phyloP scores from a whole-genome alignment of 2,113 vertebrate genomes.

The rat (Rattus norvegicus) region GRCr8 NC_086027.1:51536501-51537000 shows the following conservation, averaged over 20 bases:
- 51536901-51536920: accelerated
- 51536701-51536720: neutral
- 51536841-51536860: neutral
- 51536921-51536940: accelerated
- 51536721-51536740: accelerated
- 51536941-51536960: neutral
- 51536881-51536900: neutral
- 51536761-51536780: neutral
- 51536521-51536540: neutral
- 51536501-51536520: neutral
- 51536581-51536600: no score
- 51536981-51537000: no score
- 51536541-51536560: neutral
- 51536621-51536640: no score
- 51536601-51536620: neutral
- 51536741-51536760: neutral
- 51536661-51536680: neutral
- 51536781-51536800: neutral
- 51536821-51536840: neutral
- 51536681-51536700: neutral
- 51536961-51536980: neutral
- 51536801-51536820: neutral
- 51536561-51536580: neutral
- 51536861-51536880: no score
- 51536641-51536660: neutral